These are phyloP conservation scores for Corella eumyota DNA, from an alignment of 23 tunicate species.

Conservation along the genomic window DNA sequence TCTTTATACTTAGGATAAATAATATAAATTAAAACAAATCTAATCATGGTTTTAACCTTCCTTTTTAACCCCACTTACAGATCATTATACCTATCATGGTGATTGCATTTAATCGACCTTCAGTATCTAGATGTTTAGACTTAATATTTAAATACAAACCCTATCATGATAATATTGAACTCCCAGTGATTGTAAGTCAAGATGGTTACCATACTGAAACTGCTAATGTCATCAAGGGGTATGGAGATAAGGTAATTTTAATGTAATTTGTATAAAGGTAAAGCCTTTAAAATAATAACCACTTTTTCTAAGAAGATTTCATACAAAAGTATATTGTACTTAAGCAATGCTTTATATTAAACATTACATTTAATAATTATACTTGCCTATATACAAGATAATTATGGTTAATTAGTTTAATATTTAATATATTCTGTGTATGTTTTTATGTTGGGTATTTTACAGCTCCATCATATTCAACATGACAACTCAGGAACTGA, in stretches of 20 bases:
- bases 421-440: not conserved
- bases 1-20: not conserved
- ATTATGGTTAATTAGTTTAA: not conserved
- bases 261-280: not conserved
- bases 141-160: slow-evolving; percentile 20
- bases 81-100: slow-evolving; percentile 55
- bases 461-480: not conserved
- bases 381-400: no score
- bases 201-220: slow-evolving; percentile 83
- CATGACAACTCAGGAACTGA: not conserved
- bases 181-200: slow-evolving; percentile 88
- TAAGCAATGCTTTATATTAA: not conserved
- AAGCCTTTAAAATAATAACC: no score
- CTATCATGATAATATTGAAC: not conserved
- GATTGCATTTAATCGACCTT: slow-evolving; percentile 74
- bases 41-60: no score
- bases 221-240: slow-evolving; percentile 25
- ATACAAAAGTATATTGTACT: not conserved
- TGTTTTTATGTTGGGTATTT: not conserved
- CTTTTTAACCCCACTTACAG: no score
- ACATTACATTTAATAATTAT: not conserved
- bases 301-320: no score
- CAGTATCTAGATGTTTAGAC: slow-evolving; percentile 80
- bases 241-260: slow-evolving; percentile 25
- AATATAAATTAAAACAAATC: no score